phyloP scores from a whole-genome alignment of 2,797 vertebrate genomes.

The Myiotriccus ornatus region DNA sequence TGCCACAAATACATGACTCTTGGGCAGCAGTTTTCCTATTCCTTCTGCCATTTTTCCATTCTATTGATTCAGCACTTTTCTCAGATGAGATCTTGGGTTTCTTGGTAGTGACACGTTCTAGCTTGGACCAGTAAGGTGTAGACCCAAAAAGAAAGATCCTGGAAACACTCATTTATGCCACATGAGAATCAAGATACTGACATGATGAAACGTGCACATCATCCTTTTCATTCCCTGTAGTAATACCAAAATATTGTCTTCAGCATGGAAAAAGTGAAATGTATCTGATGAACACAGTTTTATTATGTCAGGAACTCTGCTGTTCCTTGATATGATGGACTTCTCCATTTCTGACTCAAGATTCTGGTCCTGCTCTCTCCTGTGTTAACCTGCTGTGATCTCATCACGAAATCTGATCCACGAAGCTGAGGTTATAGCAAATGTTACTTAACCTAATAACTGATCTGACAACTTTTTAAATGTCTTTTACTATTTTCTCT shows the following conservation, averaged over 20 bases:
- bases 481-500: conserved; percentile 37
- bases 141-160: not conserved
- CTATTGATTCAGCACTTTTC: not conserved
- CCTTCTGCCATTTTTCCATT: not conserved
- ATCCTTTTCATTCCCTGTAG: not conserved
- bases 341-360: not conserved
- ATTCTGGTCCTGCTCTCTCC: not conserved
- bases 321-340: not conserved
- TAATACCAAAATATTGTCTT: conserved; percentile 29
- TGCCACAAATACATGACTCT: not conserved
- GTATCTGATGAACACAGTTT: not conserved
- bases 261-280: conserved; percentile 5
- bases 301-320: not conserved
- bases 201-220: not conserved
- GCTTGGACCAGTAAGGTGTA: not conserved
- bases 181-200: not conserved
- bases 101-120: conserved; percentile 19
- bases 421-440: not conserved
- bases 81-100: conserved; percentile 21
- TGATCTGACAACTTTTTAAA: conserved; percentile 23
- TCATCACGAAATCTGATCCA: conserved; percentile 42
- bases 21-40: not conserved
- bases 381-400: conserved; percentile 6
- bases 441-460: conserved; percentile 23
- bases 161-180: not conserved